Conservation (phyloP, 2,888 invertebrate genomes). For the Aproaerema taeniolella region DNA sequence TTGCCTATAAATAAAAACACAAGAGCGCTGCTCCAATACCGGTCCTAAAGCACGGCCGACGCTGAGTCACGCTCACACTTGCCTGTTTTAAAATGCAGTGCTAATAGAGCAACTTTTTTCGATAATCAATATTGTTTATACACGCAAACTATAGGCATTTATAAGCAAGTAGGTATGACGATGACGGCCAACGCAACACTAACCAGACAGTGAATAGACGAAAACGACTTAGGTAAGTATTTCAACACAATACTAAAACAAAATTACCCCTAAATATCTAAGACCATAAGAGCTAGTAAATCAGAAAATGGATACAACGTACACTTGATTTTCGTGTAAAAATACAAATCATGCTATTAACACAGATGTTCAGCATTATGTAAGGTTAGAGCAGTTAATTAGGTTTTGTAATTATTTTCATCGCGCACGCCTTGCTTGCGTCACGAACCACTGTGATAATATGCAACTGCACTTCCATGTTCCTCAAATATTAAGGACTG, state of each 20-base stretch:
- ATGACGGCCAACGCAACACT: no score
- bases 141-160: no score
- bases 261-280: background rate
- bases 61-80: slow-evolving; percentile 32
- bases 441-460: slow-evolving; percentile 23
- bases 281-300: slow-evolving; percentile 3
- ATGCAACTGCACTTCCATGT: slow-evolving; percentile 21
- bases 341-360: slow-evolving; percentile 38
- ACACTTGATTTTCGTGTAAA: slow-evolving; percentile 9
- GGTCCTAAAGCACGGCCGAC: slow-evolving; percentile 26
- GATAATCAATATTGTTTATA: background rate
- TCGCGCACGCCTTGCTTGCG: slow-evolving; percentile 27
- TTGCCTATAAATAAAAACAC: no score
- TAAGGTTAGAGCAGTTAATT: slow-evolving; percentile 48
- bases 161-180: no score
- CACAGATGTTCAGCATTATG: slow-evolving; percentile 66
- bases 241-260: no score
- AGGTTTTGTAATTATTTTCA: slow-evolving; percentile 42
- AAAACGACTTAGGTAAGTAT: background rate
- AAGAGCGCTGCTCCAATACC: no score
- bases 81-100: slow-evolving; percentile 10
- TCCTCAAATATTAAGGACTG: background rate
- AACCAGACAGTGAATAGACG: no score
- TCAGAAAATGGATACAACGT: slow-evolving; percentile 6
- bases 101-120: slow-evolving; percentile 5